Percentiles rank a stretch among this genome's conserved stretches.
These are phyloP conservation scores for Cisticola juncidis DNA, from an alignment of 2,113 vertebrate genomes.

Conservation along the genomic window DNA sequence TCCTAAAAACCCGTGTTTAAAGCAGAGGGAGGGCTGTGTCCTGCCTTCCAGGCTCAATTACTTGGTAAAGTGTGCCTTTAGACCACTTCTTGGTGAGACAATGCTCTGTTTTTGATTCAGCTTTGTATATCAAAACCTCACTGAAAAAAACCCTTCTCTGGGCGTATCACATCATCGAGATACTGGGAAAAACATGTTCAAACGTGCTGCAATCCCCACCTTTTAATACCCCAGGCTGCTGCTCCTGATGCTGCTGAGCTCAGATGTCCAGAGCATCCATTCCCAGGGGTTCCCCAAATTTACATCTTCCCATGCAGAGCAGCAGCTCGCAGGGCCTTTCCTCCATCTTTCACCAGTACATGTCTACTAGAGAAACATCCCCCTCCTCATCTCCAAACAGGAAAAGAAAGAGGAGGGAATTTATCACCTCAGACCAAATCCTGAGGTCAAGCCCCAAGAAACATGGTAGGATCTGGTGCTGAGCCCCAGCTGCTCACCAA, in stretches of 20 bases:
- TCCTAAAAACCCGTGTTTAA: not conserved
- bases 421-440: not conserved
- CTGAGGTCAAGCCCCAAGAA: not conserved
- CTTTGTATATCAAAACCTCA: fast-evolving
- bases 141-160: not conserved
- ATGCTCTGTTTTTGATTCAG: not conserved
- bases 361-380: not conserved
- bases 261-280: not conserved
- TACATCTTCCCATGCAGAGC: not conserved
- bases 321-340: not conserved
- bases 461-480: fast-evolving
- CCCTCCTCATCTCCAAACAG: not conserved
- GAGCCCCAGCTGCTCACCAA: not conserved
- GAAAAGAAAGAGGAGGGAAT: not conserved
- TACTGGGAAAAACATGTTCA: not conserved
- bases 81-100: not conserved
- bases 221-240: not conserved
- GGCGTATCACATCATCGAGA: not conserved
- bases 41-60: not conserved
- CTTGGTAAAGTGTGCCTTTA: not conserved
- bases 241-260: not conserved
- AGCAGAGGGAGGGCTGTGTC: not conserved
- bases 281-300: not conserved
- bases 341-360: not conserved
- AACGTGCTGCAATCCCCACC: fast-evolving